phyloP scores from a whole-genome alignment of 2,797 vertebrate species.

The Gymnodraco acuticeps region DNA sequence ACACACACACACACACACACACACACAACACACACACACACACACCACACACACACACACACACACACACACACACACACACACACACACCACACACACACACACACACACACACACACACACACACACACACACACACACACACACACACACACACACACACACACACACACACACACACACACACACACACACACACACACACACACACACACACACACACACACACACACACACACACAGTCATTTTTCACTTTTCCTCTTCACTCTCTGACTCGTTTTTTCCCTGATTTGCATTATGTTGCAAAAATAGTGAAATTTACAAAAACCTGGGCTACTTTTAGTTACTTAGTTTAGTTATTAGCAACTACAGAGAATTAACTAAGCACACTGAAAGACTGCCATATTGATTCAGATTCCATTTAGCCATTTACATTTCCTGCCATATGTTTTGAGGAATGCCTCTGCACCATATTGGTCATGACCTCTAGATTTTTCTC shows the following conservation, averaged over 20 bases:
- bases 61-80: not conserved
- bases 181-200: not conserved
- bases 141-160: not conserved
- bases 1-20: not conserved
- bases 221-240: slow-evolving; percentile 14
- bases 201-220: not conserved
- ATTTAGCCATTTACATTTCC: too few species aligned
- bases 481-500: too few species aligned
- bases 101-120: slow-evolving; percentile 14
- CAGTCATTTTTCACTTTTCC: slow-evolving; percentile 4
- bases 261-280: slow-evolving; percentile 21
- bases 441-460: too few species aligned
- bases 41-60: not conserved
- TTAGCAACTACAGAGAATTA: too few species aligned
- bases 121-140: slow-evolving; percentile 13
- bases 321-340: too few species aligned
- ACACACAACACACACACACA: not conserved
- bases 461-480: too few species aligned
- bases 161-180: slow-evolving; percentile 7
- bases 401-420: too few species aligned
- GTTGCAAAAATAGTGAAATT: too few species aligned
- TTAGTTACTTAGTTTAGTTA: too few species aligned
- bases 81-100: not conserved
- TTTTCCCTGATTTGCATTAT: slow-evolving; percentile 6
- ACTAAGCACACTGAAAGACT: too few species aligned